Evolutionary conservation across 2,113 vertebrate genomes (phyloP).

Genomic region (Heteronetta atricapilla): DNA sequence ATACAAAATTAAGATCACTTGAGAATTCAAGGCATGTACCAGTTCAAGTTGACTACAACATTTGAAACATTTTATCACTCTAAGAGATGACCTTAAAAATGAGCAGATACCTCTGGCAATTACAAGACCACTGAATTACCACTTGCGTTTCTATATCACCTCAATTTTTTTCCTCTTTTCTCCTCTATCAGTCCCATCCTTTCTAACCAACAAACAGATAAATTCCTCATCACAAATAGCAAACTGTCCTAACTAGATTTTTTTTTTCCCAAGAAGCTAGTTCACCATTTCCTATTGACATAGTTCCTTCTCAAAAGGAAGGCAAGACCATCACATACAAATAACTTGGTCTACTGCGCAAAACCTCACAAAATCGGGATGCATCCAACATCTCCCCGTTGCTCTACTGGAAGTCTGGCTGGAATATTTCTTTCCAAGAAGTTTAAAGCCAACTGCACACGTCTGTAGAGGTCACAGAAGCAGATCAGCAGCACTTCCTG

Average conservation of each 20-base stretch:
- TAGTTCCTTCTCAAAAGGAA: not conserved
- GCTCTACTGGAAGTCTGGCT: not conserved
- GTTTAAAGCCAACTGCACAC: not conserved
- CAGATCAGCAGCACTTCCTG: not conserved
- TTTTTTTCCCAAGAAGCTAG: not conserved
- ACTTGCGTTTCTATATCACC: not conserved
- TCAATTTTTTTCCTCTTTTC: not conserved
- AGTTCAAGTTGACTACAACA: not conserved
- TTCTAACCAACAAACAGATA: not conserved
- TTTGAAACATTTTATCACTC: not conserved
- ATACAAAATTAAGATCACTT: not conserved
- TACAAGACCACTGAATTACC: not conserved
- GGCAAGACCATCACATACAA: not conserved
- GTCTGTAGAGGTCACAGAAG: not conserved
- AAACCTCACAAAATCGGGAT: not conserved
- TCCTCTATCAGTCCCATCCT: not conserved
- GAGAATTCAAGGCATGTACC: not conserved
- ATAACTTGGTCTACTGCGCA: not conserved
- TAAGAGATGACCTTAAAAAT: not conserved
- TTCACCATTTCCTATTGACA: not conserved
- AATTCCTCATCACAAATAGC: not conserved
- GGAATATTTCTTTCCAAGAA: not conserved
- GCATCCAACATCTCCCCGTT: not conserved
- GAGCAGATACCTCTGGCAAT: not conserved
- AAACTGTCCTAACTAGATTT: not conserved